These are phyloP conservation scores for Callyntrura guangdongensis DNA, from an alignment of 2,888 invertebrate species.

Conservation along the genomic window DNA sequence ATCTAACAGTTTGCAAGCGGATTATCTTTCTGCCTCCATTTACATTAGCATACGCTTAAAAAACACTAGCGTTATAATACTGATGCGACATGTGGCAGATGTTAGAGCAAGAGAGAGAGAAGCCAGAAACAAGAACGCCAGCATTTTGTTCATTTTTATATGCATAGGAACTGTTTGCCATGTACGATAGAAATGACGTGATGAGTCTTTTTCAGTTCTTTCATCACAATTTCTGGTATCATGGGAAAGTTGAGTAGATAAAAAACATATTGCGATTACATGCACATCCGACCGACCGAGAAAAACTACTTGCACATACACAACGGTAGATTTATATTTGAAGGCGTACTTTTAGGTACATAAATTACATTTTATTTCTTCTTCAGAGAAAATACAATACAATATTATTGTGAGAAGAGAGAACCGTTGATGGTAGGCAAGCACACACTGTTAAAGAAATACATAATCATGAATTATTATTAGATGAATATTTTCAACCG, in stretches of 20 bases:
- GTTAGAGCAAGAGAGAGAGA: not conserved
- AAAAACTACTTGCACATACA: slow-evolving; percentile 40
- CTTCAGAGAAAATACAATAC: slow-evolving; percentile 5
- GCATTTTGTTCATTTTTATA: slow-evolving; percentile 20
- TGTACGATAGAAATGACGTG: not conserved
- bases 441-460: not conserved
- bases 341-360: too few species aligned
- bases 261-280: slow-evolving; percentile 6
- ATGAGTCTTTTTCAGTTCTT: not conserved
- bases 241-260: slow-evolving; percentile 27
- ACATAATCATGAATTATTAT: too few species aligned
- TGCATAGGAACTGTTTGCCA: not conserved
- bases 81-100: slow-evolving; percentile 29
- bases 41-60: not conserved
- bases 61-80: not conserved
- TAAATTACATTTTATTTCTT: not conserved
- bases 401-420: not conserved
- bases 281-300: not conserved
- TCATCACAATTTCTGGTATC: not conserved
- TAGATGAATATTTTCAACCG: not conserved
- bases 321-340: not conserved
- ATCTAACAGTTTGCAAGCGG: slow-evolving; percentile 57
- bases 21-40: slow-evolving; percentile 17
- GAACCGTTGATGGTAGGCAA: not conserved
- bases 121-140: slow-evolving; percentile 13